phyloP scores from a whole-genome alignment of 2,113 vertebrate genomes.

The Pantherophis guttatus region DNA sequence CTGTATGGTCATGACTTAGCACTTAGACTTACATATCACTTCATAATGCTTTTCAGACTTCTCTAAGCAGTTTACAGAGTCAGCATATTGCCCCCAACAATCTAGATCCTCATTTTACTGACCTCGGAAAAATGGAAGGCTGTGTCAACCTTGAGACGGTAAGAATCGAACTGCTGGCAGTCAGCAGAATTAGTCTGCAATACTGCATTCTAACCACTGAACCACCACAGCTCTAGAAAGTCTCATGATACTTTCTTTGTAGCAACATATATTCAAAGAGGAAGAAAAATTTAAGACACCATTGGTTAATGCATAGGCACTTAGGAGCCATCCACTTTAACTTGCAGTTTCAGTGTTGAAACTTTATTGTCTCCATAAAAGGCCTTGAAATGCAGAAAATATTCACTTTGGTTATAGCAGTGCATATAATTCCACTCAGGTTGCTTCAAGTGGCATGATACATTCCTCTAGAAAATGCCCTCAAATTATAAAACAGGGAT shows the following conservation, averaged over 20 bases:
- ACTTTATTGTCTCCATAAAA: background rate
- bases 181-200: background rate
- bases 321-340: background rate
- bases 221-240: background rate
- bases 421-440: background rate
- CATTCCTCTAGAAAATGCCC: background rate
- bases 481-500: background rate
- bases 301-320: background rate
- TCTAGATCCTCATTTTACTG: background rate
- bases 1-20: background rate
- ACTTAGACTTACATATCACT: background rate
- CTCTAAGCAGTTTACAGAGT: background rate
- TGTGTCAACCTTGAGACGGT: background rate
- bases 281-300: conserved; percentile 6
- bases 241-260: background rate
- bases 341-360: background rate
- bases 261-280: background rate
- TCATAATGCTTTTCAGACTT: background rate
- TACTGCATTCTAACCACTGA: background rate
- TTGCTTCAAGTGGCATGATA: background rate
- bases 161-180: background rate
- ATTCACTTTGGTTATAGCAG: background rate
- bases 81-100: background rate
- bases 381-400: conserved; percentile 17
- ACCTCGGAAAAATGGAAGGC: background rate